phyloP scores from a whole-genome alignment of 2,797 vertebrate species.

The Poecilia gillii region DNA sequence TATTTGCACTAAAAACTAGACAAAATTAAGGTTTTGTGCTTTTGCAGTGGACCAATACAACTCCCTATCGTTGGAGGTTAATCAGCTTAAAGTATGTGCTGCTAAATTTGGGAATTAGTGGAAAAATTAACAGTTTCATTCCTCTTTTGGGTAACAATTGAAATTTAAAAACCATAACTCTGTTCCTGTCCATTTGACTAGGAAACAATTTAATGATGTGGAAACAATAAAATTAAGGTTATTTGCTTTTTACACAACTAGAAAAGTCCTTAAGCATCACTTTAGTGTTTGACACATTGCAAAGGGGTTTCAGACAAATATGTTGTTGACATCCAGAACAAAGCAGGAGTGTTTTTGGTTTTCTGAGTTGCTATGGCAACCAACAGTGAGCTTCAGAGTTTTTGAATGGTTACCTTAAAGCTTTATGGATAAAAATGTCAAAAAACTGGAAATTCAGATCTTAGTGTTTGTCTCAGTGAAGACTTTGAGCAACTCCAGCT shows the following conservation, averaged over 20 bases:
- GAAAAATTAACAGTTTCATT: conserved; percentile 33
- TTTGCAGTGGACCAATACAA: conserved; percentile 21
- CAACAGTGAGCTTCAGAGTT: background rate
- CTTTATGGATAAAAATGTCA: too few species aligned
- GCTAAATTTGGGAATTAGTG: background rate
- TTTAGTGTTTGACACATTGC: background rate
- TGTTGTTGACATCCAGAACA: background rate
- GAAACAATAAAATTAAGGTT: background rate
- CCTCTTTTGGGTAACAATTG: conserved; percentile 15
- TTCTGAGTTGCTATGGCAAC: background rate
- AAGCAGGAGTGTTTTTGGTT: conserved; percentile 3
- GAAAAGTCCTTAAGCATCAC: background rate
- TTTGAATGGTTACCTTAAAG: too few species aligned
- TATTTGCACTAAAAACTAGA: background rate
- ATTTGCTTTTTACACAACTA: background rate
- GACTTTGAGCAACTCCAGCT: too few species aligned
- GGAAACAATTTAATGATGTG: background rate
- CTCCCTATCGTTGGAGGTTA: background rate
- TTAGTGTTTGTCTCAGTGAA: too few species aligned
- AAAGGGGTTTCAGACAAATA: background rate
- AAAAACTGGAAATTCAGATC: too few species aligned
- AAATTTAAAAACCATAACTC: conserved; percentile 1
- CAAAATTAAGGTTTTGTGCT: background rate
- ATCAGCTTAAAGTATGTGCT: conserved; percentile 5
- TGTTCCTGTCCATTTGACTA: background rate